phyloP scores from a whole-genome alignment of 2,113 vertebrate genomes.

The Nothocercus julius region DNA sequence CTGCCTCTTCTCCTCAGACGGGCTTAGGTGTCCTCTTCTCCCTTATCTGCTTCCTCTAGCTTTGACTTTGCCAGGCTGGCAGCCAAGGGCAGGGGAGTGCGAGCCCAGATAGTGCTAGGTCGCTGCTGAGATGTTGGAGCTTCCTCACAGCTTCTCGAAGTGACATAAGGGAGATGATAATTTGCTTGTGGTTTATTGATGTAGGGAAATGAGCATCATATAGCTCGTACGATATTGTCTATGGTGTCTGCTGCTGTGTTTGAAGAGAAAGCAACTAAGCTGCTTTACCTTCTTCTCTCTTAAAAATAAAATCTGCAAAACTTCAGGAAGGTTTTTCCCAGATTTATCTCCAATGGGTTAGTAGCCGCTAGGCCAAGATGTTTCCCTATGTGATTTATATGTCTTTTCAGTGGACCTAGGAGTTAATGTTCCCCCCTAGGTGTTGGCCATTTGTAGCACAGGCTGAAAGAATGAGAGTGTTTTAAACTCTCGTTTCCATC shows the following conservation, averaged over 20 bases:
- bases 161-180: background rate
- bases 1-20: background rate
- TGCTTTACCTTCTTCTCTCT: constrained; percentile 42
- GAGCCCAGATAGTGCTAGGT: background rate
- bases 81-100: background rate
- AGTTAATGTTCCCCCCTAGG: constrained; percentile 67
- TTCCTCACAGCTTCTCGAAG: background rate
- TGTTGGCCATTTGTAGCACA: constrained; percentile 56
- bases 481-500: constrained; percentile 49
- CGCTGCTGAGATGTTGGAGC: constrained; percentile 4
- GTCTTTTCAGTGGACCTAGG: constrained; percentile 55
- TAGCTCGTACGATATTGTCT: background rate
- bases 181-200: background rate
- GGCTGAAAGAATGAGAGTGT: constrained; percentile 57
- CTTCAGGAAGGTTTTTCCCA: constrained; percentile 48
- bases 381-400: constrained; percentile 69
- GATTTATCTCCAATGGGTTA: constrained; percentile 67
- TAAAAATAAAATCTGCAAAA: constrained; percentile 46
- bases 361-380: constrained; percentile 47
- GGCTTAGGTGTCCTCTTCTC: background rate
- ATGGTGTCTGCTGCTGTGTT: background rate
- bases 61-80: background rate
- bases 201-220: background rate
- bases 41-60: background rate
- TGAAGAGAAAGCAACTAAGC: background rate